A percentile compares a stretch with the other conserved stretches of the same genome.
phyloP scores from a whole-genome alignment of 1,140 invertebrate species.

The Xylocopa sonorina region DNA sequence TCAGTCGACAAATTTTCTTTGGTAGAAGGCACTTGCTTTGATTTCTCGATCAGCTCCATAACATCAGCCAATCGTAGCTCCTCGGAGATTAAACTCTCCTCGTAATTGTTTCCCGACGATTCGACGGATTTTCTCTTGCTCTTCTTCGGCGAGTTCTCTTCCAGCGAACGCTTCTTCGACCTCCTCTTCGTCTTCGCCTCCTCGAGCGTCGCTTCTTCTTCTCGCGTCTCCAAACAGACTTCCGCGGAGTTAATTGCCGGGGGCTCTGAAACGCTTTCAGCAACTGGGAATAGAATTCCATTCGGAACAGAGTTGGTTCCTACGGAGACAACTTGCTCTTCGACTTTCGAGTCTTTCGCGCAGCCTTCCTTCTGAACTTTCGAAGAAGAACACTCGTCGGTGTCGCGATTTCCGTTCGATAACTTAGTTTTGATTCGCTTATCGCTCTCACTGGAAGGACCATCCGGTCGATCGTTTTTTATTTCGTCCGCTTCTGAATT shows the following conservation, averaged over 20 bases:
- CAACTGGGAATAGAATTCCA: neutral
- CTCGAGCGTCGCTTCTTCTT: neutral
- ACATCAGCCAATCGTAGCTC: conserved; percentile 66
- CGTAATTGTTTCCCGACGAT: conserved; percentile 17
- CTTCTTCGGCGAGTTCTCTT: conserved; percentile 60
- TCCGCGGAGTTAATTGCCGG: neutral
- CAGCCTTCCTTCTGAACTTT: neutral
- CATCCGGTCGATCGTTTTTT: too few relatives aligned
- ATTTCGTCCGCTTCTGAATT: neutral
- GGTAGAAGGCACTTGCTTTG: conserved; percentile 47
- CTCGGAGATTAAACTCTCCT: conserved; percentile 48
- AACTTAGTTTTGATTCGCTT: neutral
- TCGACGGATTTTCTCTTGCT: conserved; percentile 67
- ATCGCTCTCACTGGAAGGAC: too few relatives aligned
- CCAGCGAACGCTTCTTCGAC: conserved; percentile 69
- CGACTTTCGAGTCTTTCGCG: neutral
- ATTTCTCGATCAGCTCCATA: conserved; percentile 63
- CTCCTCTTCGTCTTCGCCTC: conserved; percentile 39
- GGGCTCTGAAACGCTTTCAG: neutral
- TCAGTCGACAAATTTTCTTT: conserved; percentile 8
- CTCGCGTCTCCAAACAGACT: neutral
- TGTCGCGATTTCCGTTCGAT: neutral
- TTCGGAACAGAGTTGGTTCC: neutral
- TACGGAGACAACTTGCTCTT: neutral
- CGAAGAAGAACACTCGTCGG: neutral